Base-by-base conservation (phyloP, 2,797 vertebrate genomes). In the Oreochromis mossambicus region DNA sequence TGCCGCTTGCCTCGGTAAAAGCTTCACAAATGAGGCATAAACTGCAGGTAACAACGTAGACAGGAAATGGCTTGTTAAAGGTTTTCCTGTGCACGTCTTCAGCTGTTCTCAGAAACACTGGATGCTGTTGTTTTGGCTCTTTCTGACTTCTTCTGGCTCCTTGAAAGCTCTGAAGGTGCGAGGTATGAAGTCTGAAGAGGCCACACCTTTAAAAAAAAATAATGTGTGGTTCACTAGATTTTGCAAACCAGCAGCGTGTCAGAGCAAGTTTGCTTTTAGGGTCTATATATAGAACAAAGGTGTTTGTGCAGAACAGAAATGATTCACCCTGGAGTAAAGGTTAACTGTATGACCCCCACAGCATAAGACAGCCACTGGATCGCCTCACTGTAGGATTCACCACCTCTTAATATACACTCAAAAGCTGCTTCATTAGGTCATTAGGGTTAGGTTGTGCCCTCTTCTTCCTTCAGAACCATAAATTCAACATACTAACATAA, bases 181-280 rank as follows among this genome's bases (percentile, higher is more conserved):
- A 75, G 15, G 43, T 50, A 50, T 50, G 17, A 50, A 50, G 43
- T 75, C 70, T 75, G 43, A 75, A 75, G 26, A 50, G 68, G 26
- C 10, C 26, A 32, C 68, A n/a, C 26, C 9, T 73, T 46, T 3
- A 14, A 1, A 1, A 41, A 4, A 19, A 38, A 21, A 46, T 17
- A 29, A 7, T 15, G 38, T 8, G 15, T 19, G 43, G 6, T 15
- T 75, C 43, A n/a, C 24, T 32, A 12, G 43, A 48, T 50, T 75
- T 75, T 75, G 26, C 26, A 29, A 73, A 48, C 68, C 43, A 19
- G 6, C 68, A 48, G 43, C 0, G 0, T 73, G 24, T 48, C 41
- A 29, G 9, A 46, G 24, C 3, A 48, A n/a, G 15, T 50, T 12
- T 73, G 24, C 26, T 75, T 50, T 75, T n/a, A 50, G 70, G 17